phyloP scores from a whole-genome alignment of 1,140 invertebrate genomes.

The Scaptomyza montana region DNA sequence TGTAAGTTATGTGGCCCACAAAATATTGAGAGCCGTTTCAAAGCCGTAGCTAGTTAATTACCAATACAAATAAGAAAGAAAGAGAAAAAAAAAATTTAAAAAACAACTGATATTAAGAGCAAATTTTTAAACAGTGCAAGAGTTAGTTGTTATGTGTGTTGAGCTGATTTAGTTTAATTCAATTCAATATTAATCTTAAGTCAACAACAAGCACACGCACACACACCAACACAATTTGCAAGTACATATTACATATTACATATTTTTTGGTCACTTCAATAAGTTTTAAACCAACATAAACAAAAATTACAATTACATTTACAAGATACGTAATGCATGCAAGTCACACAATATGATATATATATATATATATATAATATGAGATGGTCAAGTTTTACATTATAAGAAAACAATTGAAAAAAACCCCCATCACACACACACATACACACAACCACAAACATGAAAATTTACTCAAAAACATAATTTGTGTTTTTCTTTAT shows the following conservation, averaged over 20 bases:
- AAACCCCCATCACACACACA: constrained; percentile 21
- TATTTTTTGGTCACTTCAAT: constrained; percentile 34
- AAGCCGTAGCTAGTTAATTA: constrained; percentile 52
- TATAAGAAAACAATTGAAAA: constrained; percentile 13
- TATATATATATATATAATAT: constrained; percentile 15
- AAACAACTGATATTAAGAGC: constrained; percentile 12
- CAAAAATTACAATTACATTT: constrained; percentile 39
- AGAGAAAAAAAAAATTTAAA: not conserved
- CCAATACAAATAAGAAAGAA: constrained; percentile 3
- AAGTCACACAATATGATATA: constrained; percentile 55
- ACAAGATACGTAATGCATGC: constrained; percentile 73
- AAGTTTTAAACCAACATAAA: constrained; percentile 52
- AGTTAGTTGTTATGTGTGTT: constrained; percentile 59
- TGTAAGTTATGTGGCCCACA: constrained; percentile 6
- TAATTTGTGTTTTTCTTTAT: constrained; percentile 1
- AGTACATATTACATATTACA: constrained; percentile 34
- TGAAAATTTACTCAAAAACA: constrained; percentile 54
- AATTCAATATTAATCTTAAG: constrained; percentile 70
- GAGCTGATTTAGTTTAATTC: constrained; percentile 76
- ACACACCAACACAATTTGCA: constrained; percentile 5
- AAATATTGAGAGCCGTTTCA: constrained; percentile 23
- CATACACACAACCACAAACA: constrained; percentile 30
- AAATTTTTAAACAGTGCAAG: constrained; percentile 22
- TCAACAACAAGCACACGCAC: constrained; percentile 27
- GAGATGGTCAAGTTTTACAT: constrained; percentile 13